Conservation (phyloP, 2,113 vertebrate genomes). For the Glaucidium brasilianum region DNA sequence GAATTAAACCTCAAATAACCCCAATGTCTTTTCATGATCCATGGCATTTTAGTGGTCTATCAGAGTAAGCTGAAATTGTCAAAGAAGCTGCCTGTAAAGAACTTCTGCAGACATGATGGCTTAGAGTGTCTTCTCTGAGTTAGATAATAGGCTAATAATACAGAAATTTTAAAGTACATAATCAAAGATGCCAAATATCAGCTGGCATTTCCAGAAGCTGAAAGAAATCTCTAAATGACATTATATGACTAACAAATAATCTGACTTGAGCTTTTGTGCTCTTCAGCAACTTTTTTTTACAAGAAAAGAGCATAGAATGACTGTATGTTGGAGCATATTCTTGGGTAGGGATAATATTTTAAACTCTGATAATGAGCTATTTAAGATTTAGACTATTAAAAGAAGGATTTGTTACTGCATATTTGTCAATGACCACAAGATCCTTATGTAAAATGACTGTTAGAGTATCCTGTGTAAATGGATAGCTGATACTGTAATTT, state of each 20-base stretch:
- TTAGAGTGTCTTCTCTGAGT: neutral
- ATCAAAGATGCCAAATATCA: neutral
- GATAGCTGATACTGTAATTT: neutral
- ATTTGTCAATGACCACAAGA: neutral
- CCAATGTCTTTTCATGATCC: neutral
- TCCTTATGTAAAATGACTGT: neutral
- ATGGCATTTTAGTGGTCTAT: neutral
- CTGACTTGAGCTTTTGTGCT: neutral
- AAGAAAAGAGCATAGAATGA: neutral
- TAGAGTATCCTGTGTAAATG: neutral
- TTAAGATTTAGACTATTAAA: neutral
- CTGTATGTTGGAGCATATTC: neutral
- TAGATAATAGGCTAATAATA: neutral
- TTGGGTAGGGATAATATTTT: neutral
- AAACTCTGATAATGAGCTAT: neutral
- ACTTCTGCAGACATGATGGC: rapidly evolving
- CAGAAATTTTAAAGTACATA: neutral
- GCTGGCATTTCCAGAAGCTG: neutral
- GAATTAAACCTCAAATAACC: neutral
- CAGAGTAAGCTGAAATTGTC: neutral
- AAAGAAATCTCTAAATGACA: neutral
- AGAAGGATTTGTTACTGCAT: neutral
- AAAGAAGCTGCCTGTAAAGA: neutral
- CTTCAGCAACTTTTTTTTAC: neutral
- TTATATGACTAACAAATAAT: neutral